Percentiles rank a stretch among this genome's conserved stretches.
phyloP scores from a whole-genome alignment of 2,888 invertebrate species.

The Lasioglossum oenotherae region DNA sequence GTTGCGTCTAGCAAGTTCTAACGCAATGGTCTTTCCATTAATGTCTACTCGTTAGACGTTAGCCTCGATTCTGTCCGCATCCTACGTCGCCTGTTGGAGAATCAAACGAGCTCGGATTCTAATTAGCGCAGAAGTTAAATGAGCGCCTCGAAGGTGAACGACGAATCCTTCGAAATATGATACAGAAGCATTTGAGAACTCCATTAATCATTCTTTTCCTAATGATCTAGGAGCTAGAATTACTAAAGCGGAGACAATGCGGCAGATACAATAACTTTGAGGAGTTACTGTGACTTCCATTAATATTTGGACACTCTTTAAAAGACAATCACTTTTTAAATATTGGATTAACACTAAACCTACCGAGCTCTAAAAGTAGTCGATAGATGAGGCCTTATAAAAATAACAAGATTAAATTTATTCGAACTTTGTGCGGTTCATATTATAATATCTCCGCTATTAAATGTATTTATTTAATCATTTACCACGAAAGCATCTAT shows the following conservation, averaged over 20 bases:
- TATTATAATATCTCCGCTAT: too few relatives aligned
- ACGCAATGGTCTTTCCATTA: conserved; percentile 47
- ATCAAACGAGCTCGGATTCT: conserved; percentile 37
- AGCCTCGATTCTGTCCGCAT: conserved; percentile 25
- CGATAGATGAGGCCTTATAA: too few relatives aligned
- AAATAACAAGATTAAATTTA: too few relatives aligned
- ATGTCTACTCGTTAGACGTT: conserved; percentile 41
- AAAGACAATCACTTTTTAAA: too few relatives aligned
- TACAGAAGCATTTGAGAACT: not conserved
- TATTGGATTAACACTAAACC: too few relatives aligned
- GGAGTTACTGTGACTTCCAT: too few relatives aligned
- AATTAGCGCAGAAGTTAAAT: conserved; percentile 63
- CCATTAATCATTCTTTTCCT: not conserved
- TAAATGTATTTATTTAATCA: too few relatives aligned
- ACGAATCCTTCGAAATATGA: not conserved
- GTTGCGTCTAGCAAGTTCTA: conserved; percentile 23
- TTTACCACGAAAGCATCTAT: too few relatives aligned
- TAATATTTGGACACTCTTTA: too few relatives aligned
- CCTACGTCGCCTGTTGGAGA: conserved; percentile 6
- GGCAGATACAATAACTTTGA: too few relatives aligned
- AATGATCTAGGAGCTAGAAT: not conserved
- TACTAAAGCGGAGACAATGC: not conserved
- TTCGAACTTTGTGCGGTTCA: too few relatives aligned
- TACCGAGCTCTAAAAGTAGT: too few relatives aligned
- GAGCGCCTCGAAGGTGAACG: conserved; percentile 30